Evolutionary conservation across 2,888 invertebrate genomes (phyloP), one percentile per base, ranked within the genome.

Genomic region (Nomada fucata): DNA sequence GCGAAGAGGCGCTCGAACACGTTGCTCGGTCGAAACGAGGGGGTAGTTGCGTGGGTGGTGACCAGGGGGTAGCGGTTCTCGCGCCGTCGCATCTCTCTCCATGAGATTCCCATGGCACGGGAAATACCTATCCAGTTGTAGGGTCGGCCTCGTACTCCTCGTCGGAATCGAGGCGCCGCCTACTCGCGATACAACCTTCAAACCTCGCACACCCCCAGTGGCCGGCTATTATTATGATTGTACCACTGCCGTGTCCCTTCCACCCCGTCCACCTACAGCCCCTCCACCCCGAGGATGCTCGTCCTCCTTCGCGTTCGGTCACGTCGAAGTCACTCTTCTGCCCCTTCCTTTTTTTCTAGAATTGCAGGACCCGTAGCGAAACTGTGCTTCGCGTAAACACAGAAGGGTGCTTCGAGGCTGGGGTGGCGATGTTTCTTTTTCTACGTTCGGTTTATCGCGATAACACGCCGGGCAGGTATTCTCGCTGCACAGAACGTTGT

Each of bases 71-170:
- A 81, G 86, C 77, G 65, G 79, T 78, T 89, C 84, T 87, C 90
- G 90, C 90, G 90, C 90, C 89, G 90, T 86, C 89, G 89, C 89
- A 89, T 85, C 89, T 89, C 89, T 86, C 88, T 87, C 85, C 85
- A 86, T 85, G 86, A 87, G 88, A 85, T 86, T 86, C 82, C 86
- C 86, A 86, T 87, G 77, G 83, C 75, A 88, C 85, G 69, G 80
- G 86, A 83, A 88, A 86, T 89, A 90, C 86, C 92, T 91, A 91
- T 89, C 90, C 89, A 88, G 89, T 89, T 88, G 89, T 88, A 87
- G 87, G 87, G 88, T 89, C 86, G 89, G 90, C 85, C 87, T 89
- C 89, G 90, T 88, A 88, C 89, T 84, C 83, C 89, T 87, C 89
- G 86, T 85, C 85, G 86, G 83, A 88, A 89, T 85, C 86, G 89